phyloP scores from a whole-genome alignment of 1,140 invertebrate species.

The Rhynchophorus ferrugineus region DNA sequence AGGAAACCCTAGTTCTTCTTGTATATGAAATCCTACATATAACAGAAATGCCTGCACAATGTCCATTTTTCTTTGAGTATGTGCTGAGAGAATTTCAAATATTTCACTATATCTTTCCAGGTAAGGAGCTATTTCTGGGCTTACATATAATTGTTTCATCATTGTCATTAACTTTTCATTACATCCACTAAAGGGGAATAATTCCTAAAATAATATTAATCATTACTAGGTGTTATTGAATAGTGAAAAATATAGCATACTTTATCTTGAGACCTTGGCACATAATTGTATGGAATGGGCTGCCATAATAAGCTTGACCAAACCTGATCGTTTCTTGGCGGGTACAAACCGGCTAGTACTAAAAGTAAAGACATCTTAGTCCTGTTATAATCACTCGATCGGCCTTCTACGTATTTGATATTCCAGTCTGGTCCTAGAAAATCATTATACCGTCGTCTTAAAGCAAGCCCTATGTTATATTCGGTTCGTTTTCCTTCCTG shows the following conservation, averaged over 20 bases:
- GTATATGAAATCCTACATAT: constrained; percentile 1
- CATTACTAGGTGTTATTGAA: background rate
- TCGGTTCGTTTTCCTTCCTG: constrained; percentile 52
- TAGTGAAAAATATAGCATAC: background rate
- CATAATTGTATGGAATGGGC: constrained; percentile 65
- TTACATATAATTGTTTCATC: background rate
- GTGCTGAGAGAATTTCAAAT: background rate
- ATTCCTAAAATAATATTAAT: constrained; percentile 2
- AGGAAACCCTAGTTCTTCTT: constrained; percentile 24
- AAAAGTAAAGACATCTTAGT: constrained; percentile 15
- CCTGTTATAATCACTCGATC: constrained; percentile 7
- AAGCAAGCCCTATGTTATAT: constrained; percentile 51
- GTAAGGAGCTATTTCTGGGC: background rate
- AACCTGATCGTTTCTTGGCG: background rate
- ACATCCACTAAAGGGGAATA: constrained; percentile 1
- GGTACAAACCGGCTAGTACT: constrained; percentile 13
- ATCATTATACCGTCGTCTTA: constrained; percentile 50
- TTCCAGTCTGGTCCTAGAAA: constrained; percentile 52
- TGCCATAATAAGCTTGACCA: constrained; percentile 62
- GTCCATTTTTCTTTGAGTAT: background rate
- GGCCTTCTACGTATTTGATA: constrained; percentile 13
- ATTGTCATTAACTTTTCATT: background rate
- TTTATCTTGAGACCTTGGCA: background rate
- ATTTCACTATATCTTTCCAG: constrained; percentile 7
- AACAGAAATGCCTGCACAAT: background rate